Conservation (phyloP, 2,797 vertebrate species). For the Martes flavigula region DNA sequence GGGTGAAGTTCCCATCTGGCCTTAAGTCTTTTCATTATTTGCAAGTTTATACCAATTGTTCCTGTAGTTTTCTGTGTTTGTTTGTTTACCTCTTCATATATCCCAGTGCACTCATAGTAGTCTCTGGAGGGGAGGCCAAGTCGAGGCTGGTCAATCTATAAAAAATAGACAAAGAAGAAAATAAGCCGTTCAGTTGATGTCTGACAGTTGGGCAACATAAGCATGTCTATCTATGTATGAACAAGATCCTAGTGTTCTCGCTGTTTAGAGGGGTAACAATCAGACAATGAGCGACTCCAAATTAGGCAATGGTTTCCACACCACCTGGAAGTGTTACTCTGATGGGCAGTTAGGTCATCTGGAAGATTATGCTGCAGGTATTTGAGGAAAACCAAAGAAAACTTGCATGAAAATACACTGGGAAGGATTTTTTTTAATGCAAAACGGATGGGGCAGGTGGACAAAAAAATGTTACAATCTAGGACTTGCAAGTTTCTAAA, state of each 20-base stretch:
- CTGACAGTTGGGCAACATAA: not conserved
- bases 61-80: not conserved
- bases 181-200: not conserved
- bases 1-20: not conserved
- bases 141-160: conserved; percentile 94
- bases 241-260: not conserved
- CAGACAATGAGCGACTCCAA: not conserved
- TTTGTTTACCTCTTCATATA: conserved; percentile 90
- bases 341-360: not conserved
- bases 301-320: not conserved
- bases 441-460: not conserved
- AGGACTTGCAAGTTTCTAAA: not conserved
- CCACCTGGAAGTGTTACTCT: not conserved
- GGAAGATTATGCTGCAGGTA: not conserved
- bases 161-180: conserved; percentile 56
- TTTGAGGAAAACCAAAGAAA: not conserved
- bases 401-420: not conserved
- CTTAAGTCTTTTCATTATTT: not conserved
- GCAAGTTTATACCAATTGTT: not conserved
- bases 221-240: not conserved
- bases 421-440: not conserved
- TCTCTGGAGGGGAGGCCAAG: conserved; percentile 95
- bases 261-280: not conserved
- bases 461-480: not conserved
- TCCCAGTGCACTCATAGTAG: conserved; percentile 93